A percentile compares a stretch with the other conserved stretches of the same genome.
phyloP scores from a whole-genome alignment of 2,113 vertebrate genomes.

The Xenopus tropicalis region DNA sequence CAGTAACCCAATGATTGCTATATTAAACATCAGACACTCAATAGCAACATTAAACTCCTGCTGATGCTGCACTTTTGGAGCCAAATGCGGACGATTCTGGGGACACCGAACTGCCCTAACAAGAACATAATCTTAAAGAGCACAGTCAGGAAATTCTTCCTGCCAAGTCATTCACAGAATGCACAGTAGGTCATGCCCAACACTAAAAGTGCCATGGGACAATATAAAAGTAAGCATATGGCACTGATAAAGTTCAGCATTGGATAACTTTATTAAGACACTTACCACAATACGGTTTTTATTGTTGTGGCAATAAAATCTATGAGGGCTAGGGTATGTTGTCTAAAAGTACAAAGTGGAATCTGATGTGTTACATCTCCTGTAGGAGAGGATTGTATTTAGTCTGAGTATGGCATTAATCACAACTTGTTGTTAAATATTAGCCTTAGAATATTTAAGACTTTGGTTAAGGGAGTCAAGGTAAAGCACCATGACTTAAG shows the following conservation, averaged over 20 bases:
- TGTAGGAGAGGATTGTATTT: too few relatives aligned
- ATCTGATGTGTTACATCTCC: too few relatives aligned
- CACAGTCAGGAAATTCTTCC: conserved; percentile 13
- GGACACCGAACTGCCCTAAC: background rate
- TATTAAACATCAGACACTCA: background rate
- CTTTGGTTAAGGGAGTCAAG: too few relatives aligned
- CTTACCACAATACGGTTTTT: too few relatives aligned
- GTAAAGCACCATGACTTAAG: too few relatives aligned
- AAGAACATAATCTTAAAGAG: background rate
- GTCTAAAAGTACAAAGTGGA: too few relatives aligned
- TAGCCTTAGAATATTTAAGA: too few relatives aligned
- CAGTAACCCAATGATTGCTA: too few relatives aligned
- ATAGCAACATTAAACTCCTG: background rate
- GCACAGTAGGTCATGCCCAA: conserved; percentile 5
- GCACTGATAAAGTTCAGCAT: background rate
- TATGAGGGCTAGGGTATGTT: too few relatives aligned
- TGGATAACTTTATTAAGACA: background rate
- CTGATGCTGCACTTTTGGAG: background rate
- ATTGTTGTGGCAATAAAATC: too few relatives aligned
- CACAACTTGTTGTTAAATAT: too few relatives aligned
- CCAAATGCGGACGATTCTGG: background rate
- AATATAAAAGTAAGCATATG: background rate
- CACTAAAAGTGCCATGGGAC: background rate
- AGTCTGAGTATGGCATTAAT: too few relatives aligned
- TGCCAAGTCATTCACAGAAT: conserved; percentile 15